A percentile compares a stretch with the other conserved stretches of the same genome.
These are phyloP conservation scores for Melanaphis sacchari DNA, from an alignment of 1,140 invertebrate genomes.

Conservation along the genomic window DNA sequence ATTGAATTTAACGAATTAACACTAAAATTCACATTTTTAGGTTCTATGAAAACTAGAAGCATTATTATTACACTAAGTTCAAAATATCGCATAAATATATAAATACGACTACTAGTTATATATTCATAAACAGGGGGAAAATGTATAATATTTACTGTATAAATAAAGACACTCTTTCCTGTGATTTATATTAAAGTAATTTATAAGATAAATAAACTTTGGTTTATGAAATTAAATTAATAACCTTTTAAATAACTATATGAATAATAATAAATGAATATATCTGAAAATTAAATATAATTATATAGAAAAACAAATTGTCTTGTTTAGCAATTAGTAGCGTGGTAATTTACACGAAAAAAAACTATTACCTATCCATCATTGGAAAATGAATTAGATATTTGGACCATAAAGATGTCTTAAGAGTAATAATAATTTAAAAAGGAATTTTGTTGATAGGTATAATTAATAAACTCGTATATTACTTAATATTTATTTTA, in stretches of 20 bases:
- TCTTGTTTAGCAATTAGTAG: not conserved
- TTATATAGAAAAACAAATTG: not conserved
- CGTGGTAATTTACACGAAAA: not conserved
- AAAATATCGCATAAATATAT: not conserved
- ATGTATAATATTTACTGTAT: not conserved
- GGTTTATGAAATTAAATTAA: not conserved
- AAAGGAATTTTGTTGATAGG: not conserved
- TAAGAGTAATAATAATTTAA: not conserved
- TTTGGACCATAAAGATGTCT: not conserved
- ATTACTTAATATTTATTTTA: too few species aligned
- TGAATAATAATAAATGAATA: not conserved
- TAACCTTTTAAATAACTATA: not conserved
- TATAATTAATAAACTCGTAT: not conserved
- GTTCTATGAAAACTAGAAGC: not conserved
- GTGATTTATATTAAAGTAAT: not conserved
- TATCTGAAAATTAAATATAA: not conserved
- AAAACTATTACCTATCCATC: not conserved
- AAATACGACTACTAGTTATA: not conserved
- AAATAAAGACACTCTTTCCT: not conserved
- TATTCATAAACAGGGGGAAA: not conserved
- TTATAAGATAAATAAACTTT: not conserved
- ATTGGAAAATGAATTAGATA: not conserved
- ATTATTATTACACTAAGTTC: not conserved
- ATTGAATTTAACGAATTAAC: not conserved
- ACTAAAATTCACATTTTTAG: not conserved